Percentiles rank a stretch among this genome's conserved stretches.
Conservation (phyloP, 2,113 vertebrate species). For the Lepus europaeus region DNA sequence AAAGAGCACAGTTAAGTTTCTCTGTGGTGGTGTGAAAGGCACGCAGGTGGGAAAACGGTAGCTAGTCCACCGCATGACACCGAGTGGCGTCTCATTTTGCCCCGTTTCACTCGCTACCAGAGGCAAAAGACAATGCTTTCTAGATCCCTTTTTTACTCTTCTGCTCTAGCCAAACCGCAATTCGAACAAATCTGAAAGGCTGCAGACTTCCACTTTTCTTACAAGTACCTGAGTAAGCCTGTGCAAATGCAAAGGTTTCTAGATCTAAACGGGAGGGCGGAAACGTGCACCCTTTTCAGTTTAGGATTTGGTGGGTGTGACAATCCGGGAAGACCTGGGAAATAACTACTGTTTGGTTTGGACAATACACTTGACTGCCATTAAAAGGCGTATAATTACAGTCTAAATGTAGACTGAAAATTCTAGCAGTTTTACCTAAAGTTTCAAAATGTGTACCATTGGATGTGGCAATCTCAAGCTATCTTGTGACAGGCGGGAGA, state of each 20-base stretch:
- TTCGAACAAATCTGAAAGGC: not conserved
- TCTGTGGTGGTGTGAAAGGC: not conserved
- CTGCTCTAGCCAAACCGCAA: slow-evolving; percentile 9
- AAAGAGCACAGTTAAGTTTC: not conserved
- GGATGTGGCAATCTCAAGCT: not conserved
- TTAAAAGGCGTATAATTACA: slow-evolving; percentile 73
- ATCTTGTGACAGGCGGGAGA: not conserved
- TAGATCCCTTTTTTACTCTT: not conserved
- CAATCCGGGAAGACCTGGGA: slow-evolving; percentile 69
- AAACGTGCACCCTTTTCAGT: slow-evolving; percentile 58
- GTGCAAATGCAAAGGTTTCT: slow-evolving; percentile 43
- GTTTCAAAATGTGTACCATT: slow-evolving; percentile 60
- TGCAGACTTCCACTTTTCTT: not conserved
- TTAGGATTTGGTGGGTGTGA: slow-evolving; percentile 65
- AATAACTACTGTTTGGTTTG: slow-evolving; percentile 73
- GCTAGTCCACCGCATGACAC: not conserved
- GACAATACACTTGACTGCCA: slow-evolving; percentile 62
- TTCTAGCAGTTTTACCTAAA: slow-evolving; percentile 76
- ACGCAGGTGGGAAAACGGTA: not conserved
- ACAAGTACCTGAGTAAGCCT: not conserved
- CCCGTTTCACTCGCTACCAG: not conserved
- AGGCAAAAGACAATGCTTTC: not conserved
- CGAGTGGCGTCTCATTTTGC: not conserved
- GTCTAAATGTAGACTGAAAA: slow-evolving; percentile 58
- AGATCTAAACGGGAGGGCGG: slow-evolving; percentile 13